Percentiles rank a stretch among this genome's conserved stretches.
phyloP scores from a whole-genome alignment of 2,888 invertebrate genomes.

The Drosophila cracens region DNA sequence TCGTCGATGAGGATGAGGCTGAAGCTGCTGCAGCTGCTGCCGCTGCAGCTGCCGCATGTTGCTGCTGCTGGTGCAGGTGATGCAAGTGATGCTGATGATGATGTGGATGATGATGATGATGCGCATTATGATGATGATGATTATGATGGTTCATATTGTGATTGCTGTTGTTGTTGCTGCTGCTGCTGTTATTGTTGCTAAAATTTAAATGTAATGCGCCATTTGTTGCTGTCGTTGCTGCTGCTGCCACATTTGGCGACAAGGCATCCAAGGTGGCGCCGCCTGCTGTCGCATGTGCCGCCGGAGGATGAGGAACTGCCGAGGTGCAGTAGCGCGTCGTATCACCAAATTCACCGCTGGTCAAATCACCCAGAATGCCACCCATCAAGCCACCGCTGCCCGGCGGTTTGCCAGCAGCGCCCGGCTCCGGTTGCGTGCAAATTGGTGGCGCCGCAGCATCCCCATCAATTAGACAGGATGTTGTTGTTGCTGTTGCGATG shows the following conservation, averaged over 20 bases:
- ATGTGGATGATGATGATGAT: conserved; percentile 63
- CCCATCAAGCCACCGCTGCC: conserved; percentile 83
- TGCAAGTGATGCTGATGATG: conserved; percentile 70
- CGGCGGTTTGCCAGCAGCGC: conserved; percentile 76
- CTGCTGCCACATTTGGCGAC: conserved; percentile 11
- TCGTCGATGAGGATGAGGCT: conserved; percentile 37
- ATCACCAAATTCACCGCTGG: conserved; percentile 84
- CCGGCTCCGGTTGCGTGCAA: conserved; percentile 85
- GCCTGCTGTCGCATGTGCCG: conserved; percentile 38
- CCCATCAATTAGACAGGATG: conserved; percentile 76
- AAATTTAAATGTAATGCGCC: conserved; percentile 83
- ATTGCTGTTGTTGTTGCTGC: conserved; percentile 62
- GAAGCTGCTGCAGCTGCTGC: conserved; percentile 51
- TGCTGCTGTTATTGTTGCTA: conserved; percentile 81
- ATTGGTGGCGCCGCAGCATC: conserved; percentile 82
- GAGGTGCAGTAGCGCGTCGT: conserved; percentile 83
- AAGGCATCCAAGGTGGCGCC: neutral
- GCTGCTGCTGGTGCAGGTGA: conserved; percentile 42
- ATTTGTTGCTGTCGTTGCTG: conserved; percentile 60
- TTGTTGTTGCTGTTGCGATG: conserved; percentile 36
- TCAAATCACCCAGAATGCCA: conserved; percentile 83
- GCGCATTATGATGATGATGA: conserved; percentile 69
- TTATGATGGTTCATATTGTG: conserved; percentile 41
- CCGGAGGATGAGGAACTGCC: conserved; percentile 70
- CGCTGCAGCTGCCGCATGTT: conserved; percentile 36